Evolutionary conservation across 1,140 invertebrate genomes (phyloP), one percentile per base, ranked within the genome.

Genomic region (Brachionus angularis): DNA sequence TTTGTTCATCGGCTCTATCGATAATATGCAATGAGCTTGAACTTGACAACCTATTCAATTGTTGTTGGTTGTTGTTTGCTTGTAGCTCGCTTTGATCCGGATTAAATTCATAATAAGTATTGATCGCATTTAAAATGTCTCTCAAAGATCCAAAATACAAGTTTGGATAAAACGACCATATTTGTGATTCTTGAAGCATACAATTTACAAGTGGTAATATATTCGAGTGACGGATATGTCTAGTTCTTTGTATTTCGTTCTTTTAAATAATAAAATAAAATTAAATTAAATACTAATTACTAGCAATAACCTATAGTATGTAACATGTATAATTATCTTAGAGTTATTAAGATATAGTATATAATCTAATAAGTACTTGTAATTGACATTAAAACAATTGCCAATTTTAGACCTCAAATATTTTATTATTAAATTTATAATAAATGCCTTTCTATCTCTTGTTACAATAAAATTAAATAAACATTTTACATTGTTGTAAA

Each of bases 1-100:
- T 47, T 67, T 67, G 62, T 34, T 67, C 62, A 21, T 67, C 62
- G 39, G 62, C 62, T 49, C 42, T 29, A n/a, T 67, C 62, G 10
- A 10, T 47, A 0, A 47, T 29, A n/a, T 25, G 23, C 1, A 47
- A 8, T 36, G 27, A 29, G 1, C 14, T 31, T 44, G 12, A 10
- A 16, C 10, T 42, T 42, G 39, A 42, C 39, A n/a, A 42, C n/a
- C 39, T 42, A n/a, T n/a, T n/a, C n/a, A n/a, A n/a, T n/a, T n/a
- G n/a, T n/a, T n/a, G n/a, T n/a, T n/a, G n/a, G n/a, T n/a, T n/a
- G n/a, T n/a, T n/a, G n/a, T n/a, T n/a, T n/a, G n/a, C n/a, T n/a
- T n/a, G n/a, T n/a, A 31, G 52, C 16, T 55, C 52, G 27, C 18
- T 58, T 39, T 58, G 33, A 14, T 36, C 33, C n/a, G n/a, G 39